Conservation (phyloP, 1,140 invertebrate species). For the Elysia chlorotica region DNA sequence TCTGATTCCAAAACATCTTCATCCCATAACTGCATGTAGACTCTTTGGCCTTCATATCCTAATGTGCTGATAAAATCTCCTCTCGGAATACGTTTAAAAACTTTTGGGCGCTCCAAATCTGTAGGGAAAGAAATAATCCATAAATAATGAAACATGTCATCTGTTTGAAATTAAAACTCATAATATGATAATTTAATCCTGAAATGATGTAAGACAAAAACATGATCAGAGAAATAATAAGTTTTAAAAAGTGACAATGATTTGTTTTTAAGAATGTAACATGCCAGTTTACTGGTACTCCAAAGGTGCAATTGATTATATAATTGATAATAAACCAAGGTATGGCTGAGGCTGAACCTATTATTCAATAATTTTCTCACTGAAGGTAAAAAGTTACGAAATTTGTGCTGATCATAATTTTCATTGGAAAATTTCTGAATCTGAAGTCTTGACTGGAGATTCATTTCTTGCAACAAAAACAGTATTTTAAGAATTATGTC, state of each 20-base stretch:
- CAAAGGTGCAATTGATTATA: no score
- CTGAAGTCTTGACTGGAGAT: no score
- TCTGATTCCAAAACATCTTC: conserved; percentile 39
- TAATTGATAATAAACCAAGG: no score
- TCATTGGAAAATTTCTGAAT: no score
- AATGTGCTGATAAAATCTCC: conserved; percentile 45
- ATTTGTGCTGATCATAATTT: no score
- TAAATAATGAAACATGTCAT: not conserved
- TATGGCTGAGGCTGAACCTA: no score
- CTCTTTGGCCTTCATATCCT: conserved; percentile 41
- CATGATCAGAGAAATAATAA: not conserved
- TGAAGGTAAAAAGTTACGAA: no score
- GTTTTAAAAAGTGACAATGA: not conserved
- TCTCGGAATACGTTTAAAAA: conserved; percentile 38
- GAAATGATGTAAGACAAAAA: not conserved
- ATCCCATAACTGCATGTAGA: conserved; percentile 49
- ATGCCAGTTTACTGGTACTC: no score
- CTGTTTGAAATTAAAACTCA: not conserved
- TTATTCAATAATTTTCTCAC: no score
- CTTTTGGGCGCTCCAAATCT: conserved; percentile 38
- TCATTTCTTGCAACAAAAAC: no score
- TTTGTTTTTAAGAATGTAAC: not conserved
- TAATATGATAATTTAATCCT: not conserved
- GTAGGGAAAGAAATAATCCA: conserved; percentile 20
- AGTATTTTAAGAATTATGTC: no score